These are phyloP conservation scores for Echinarachnius parma DNA, from an alignment of 53 echinoderm and acorn worm species.

Conservation along the genomic window DNA sequence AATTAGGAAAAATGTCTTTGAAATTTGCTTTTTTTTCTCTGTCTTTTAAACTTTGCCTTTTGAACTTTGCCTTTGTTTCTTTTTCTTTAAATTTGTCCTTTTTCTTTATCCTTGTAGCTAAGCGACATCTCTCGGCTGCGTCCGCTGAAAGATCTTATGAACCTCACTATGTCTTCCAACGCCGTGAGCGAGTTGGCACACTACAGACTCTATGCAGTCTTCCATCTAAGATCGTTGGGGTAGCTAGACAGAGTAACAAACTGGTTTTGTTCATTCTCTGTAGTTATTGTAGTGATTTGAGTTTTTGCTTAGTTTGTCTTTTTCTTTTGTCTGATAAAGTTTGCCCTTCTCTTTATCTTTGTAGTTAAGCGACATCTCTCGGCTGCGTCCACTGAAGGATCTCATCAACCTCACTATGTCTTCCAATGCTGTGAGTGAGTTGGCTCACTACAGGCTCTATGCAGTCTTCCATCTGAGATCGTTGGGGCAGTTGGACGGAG, in stretches of 20 bases:
- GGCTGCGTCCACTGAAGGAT: slow-evolving; percentile 75
- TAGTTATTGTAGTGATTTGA: too few relatives aligned
- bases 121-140: slow-evolving; percentile 74
- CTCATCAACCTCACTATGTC: slow-evolving; percentile 65
- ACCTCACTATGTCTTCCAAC: slow-evolving; percentile 64
- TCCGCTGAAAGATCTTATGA: slow-evolving; percentile 68
- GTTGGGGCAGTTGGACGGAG: slow-evolving; percentile 67
- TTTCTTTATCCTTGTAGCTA: slow-evolving; percentile 53
- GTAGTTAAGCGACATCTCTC: slow-evolving; percentile 74
- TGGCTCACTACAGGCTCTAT: slow-evolving; percentile 76
- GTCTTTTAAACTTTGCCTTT: too few relatives aligned
- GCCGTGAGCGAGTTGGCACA: slow-evolving; percentile 86
- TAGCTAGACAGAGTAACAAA: too few relatives aligned
- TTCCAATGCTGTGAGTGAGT: slow-evolving; percentile 76
- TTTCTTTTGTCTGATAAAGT: too few relatives aligned
- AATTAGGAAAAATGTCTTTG: too few relatives aligned
- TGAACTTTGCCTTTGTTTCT: too few relatives aligned
- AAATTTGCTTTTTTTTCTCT: too few relatives aligned
- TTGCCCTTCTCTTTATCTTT: slow-evolving; percentile 11
- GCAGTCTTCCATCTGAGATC: slow-evolving; percentile 76
- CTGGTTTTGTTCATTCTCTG: too few relatives aligned
- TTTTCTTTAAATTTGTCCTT: too few relatives aligned
- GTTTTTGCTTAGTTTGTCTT: too few relatives aligned
- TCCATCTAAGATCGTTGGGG: slow-evolving; percentile 74
- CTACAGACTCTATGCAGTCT: slow-evolving; percentile 66